A percentile compares a stretch with the other conserved stretches of the same genome.
These are phyloP conservation scores for Metalampra italica DNA, from an alignment of 2,888 invertebrate genomes.

Conservation along the genomic window DNA sequence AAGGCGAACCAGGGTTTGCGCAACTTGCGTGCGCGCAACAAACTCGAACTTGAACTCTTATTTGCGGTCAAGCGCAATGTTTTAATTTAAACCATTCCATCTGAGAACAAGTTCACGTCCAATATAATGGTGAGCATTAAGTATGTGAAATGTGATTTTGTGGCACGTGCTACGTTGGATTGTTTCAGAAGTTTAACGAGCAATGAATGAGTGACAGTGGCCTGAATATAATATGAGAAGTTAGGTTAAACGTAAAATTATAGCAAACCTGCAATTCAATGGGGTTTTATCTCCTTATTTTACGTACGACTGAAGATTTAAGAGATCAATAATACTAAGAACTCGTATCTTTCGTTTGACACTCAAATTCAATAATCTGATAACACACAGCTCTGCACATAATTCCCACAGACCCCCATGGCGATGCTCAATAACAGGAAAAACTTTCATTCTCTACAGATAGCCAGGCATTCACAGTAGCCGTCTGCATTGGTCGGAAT, in stretches of 20 bases:
- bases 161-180: not conserved
- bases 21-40: conserved; percentile 39
- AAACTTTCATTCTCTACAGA: conserved; percentile 30
- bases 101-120: conserved; percentile 10
- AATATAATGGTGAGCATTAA: conserved; percentile 5
- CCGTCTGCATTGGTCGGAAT: conserved; percentile 33
- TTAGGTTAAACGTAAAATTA: too few relatives aligned
- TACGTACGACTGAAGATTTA: too few relatives aligned
- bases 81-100: conserved; percentile 18
- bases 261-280: too few relatives aligned
- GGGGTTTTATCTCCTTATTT: too few relatives aligned
- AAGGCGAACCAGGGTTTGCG: conserved; percentile 36
- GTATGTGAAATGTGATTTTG: conserved; percentile 1
- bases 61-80: conserved; percentile 58
- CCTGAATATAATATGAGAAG: too few relatives aligned
- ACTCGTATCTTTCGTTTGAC: too few relatives aligned
- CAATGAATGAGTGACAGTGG: too few relatives aligned
- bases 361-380: too few relatives aligned
- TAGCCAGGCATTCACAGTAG: conserved; percentile 22
- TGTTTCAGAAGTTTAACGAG: not conserved
- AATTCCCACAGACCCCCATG: conserved; percentile 1
- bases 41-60: conserved; percentile 60
- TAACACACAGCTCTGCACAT: not conserved
- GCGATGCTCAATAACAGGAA: conserved; percentile 4
- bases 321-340: too few relatives aligned